Conservation (phyloP, 2,888 invertebrate genomes). For the Nephrotoma guestfalica region DNA sequence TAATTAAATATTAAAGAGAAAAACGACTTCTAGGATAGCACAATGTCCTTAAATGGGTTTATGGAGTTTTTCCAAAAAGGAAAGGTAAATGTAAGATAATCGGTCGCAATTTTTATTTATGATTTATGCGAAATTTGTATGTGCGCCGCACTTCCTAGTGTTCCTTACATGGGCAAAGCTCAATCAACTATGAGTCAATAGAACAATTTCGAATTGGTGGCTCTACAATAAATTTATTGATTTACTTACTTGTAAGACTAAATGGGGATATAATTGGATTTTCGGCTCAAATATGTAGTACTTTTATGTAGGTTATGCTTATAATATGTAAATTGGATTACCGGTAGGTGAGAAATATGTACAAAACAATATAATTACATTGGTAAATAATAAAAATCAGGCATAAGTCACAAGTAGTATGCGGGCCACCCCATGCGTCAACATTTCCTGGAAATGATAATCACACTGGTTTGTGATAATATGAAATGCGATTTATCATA, state of each 20-base stretch:
- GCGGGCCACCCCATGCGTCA: background rate
- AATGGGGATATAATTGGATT: background rate
- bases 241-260: background rate
- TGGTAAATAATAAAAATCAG: background rate
- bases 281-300: background rate
- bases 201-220: background rate
- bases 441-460: background rate
- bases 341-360: background rate
- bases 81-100: conserved; percentile 37
- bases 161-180: background rate
- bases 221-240: background rate
- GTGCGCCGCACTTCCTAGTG: background rate
- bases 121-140: background rate
- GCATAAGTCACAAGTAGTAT: background rate
- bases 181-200: background rate
- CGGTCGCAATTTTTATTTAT: background rate
- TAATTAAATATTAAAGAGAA: background rate
- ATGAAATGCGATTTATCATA: background rate
- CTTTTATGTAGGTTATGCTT: background rate
- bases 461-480: background rate
- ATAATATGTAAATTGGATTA: background rate
- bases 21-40: background rate
- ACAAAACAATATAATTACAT: background rate
- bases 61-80: conserved; percentile 66
- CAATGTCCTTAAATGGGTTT: conserved; percentile 54